These are phyloP conservation scores for Atta colombica DNA, from an alignment of 1,140 invertebrate genomes.

Conservation along the genomic window DNA sequence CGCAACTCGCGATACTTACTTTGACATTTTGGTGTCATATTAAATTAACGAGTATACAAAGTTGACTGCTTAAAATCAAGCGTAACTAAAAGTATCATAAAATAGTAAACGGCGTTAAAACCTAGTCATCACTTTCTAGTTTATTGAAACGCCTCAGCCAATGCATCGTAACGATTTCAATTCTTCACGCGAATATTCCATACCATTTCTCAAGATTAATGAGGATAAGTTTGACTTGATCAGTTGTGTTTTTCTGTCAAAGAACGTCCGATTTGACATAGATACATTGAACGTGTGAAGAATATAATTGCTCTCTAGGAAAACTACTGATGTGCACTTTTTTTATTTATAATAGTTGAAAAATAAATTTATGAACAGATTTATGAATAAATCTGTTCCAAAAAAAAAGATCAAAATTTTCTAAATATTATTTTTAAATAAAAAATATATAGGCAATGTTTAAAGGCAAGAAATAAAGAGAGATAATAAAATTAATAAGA, in stretches of 20 bases:
- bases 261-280: neutral
- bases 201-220: conserved; percentile 17
- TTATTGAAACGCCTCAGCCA: conserved; percentile 14
- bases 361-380: neutral
- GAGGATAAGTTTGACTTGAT: conserved; percentile 6
- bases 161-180: conserved; percentile 15
- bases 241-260: neutral
- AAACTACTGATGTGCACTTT: neutral
- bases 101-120: neutral
- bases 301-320: neutral
- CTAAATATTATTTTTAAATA: conserved; percentile 1
- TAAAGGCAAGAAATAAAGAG: neutral
- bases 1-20: neutral
- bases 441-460: neutral
- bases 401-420: neutral
- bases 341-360: conserved; percentile 3
- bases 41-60: neutral
- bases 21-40: neutral
- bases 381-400: neutral
- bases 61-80: neutral
- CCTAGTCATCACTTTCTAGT: conserved; percentile 31
- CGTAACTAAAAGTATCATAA: conserved; percentile 23
- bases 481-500: neutral
- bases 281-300: neutral
- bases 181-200: conserved; percentile 23